Base-by-base conservation (phyloP, 2,888 invertebrate genomes). In the Phalangium opilio region DNA sequence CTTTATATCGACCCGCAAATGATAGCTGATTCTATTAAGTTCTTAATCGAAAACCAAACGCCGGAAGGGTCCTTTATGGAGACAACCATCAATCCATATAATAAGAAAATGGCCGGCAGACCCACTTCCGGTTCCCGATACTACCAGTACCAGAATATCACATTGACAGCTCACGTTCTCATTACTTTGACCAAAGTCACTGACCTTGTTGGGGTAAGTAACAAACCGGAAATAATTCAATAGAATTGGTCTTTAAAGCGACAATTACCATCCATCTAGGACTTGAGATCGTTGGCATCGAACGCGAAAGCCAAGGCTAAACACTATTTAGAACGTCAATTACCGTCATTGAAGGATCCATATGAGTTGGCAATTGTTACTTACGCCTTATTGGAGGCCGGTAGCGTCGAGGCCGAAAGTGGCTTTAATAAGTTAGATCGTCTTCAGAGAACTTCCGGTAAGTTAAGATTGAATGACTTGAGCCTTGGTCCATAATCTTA, bases 141-240 rank as follows among this genome's bases (percentile, higher is more conserved):
- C 14, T 14, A 36, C 10, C 19, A 45, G 7, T 45, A 36, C 21
- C 50, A 48, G 18, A 65, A 65, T 48, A 62, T 71, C 3, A 62
- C 70, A 2, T 60, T 73, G 40, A 74, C 73, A 7, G 71, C 73
- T 1, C 72, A 72, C 56, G 69, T 72, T 11, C 61, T 73, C 8
- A 69, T 73, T 47, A 66, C 71, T 1, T 60, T 74, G 10, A 59
- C 64, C 19, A 59, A 63, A 41, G 63, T 63, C 2, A 50, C 60
- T 2, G 57, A 61, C 32, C 55, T 67, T 12, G 56, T 69, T 43
- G 71, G 70, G 47, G 66, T 66, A 60, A 54, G 61, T 55, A 41
- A 12, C 11, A 49, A 54, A n/a, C 12, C 49, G 63, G 3, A 54
- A 63, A 44, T n/a, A 34, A 34, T 34, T 34, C 35, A 34, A 34